phyloP scores from a whole-genome alignment of 1,140 invertebrate species.

The Sycophaga agraensis region DNA sequence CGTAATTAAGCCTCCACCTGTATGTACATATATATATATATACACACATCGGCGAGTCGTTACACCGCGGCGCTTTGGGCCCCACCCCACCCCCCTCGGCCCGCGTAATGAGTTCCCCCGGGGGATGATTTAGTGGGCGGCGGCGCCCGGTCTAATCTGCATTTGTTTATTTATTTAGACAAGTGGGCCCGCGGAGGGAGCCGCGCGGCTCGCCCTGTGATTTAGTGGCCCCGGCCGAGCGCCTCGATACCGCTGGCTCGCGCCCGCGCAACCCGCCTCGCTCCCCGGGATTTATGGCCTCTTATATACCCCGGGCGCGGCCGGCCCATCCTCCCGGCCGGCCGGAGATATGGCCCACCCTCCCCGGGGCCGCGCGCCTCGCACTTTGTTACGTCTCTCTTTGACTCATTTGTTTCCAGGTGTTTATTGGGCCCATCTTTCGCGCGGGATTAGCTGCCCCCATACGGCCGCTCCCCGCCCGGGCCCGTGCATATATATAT shows the following conservation, averaged over 20 bases:
- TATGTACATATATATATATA: no score
- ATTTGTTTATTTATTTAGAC: constrained; percentile 58
- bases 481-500: no score
- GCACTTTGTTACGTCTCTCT: constrained; percentile 21
- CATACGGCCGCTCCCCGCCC: no score
- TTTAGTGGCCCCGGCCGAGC: constrained; percentile 36
- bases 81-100: background rate
- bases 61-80: background rate
- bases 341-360: no score
- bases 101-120: no score
- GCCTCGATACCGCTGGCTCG: no score
- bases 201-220: constrained; percentile 31
- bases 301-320: constrained; percentile 20
- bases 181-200: constrained; percentile 30
- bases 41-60: no score
- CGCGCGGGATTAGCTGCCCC: background rate
- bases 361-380: background rate
- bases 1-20: no score
- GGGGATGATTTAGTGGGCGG: no score
- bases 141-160: constrained; percentile 46
- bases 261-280: no score
- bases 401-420: constrained; percentile 20
- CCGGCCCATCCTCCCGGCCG: no score
- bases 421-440: constrained; percentile 19
- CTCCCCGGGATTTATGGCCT: constrained; percentile 53